phyloP scores from a whole-genome alignment of 2,888 invertebrate genomes.

The Erpobdella octoculata region DNA sequence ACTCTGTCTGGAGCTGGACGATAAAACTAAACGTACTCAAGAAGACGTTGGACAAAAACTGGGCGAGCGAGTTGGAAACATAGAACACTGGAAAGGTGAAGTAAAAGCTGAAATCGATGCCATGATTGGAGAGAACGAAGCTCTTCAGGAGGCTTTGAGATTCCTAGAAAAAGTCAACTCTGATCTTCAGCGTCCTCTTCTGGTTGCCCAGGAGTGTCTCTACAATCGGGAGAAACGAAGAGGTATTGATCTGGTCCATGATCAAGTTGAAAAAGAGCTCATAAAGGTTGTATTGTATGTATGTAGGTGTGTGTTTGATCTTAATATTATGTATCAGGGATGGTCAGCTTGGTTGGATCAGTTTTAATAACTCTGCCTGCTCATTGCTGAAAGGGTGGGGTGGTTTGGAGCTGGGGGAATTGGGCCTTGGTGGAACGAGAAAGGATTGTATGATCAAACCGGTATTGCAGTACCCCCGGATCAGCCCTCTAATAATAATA shows the following conservation, averaged over 20 bases:
- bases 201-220: constrained; percentile 85
- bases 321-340: too few relatives aligned
- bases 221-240: constrained; percentile 82
- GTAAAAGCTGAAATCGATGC: constrained; percentile 74
- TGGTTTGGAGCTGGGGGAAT: too few relatives aligned
- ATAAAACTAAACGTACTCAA: constrained; percentile 52
- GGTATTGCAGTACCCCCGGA: too few relatives aligned
- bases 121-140: constrained; percentile 69
- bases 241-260: constrained; percentile 82
- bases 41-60: constrained; percentile 76
- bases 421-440: too few relatives aligned
- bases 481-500: too few relatives aligned
- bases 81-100: constrained; percentile 82
- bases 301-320: too few relatives aligned
- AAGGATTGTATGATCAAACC: too few relatives aligned
- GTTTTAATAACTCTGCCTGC: too few relatives aligned
- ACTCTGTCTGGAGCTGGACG: constrained; percentile 53
- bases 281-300: too few relatives aligned
- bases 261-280: constrained; percentile 75
- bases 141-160: constrained; percentile 64
- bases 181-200: constrained; percentile 79
- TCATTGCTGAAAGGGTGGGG: too few relatives aligned
- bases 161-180: constrained; percentile 66
- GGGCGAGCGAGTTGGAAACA: constrained; percentile 79
- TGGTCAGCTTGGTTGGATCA: too few relatives aligned